Evolutionary conservation across 2,113 vertebrate species (phyloP).

Genomic region (Tyrannus savana): DNA sequence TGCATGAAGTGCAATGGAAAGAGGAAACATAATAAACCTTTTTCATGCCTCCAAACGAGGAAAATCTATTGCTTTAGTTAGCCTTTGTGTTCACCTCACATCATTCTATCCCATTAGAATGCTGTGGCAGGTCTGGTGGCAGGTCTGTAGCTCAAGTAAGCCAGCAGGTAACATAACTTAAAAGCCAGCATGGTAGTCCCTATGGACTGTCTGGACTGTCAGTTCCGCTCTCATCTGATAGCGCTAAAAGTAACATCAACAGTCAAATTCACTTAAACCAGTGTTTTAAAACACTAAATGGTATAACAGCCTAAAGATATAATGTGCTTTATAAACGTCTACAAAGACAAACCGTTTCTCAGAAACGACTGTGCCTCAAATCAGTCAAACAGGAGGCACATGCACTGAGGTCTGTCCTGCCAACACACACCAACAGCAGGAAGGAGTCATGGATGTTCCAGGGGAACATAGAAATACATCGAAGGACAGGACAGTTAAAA

Average conservation of each 20-base stretch:
- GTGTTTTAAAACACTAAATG: not conserved
- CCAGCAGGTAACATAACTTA: not conserved
- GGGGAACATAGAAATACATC: not conserved
- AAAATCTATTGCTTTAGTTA: not conserved
- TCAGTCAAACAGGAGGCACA: not conserved
- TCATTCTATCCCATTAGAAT: not conserved
- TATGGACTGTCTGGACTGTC: not conserved
- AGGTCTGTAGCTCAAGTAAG: not conserved
- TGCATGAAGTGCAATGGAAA: not conserved
- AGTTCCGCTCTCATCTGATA: not conserved
- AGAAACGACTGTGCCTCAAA: not conserved
- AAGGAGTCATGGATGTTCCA: not conserved
- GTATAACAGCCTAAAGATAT: not conserved
- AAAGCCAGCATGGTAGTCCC: not conserved
- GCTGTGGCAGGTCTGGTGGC: not conserved
- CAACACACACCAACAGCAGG: not conserved
- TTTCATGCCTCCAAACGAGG: not conserved
- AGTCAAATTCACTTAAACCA: not conserved
- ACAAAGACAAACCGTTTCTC: not conserved
- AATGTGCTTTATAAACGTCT: not conserved
- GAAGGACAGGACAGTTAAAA: not conserved
- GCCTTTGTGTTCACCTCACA: not conserved
- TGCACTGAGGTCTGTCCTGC: not conserved
- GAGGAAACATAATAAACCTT: not conserved
- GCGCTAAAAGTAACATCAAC: not conserved